Evolutionary conservation across 2,888 invertebrate species (phyloP), one percentile per base, ranked within the genome.

Genomic region (Sarcophaga carnaria): DNA sequence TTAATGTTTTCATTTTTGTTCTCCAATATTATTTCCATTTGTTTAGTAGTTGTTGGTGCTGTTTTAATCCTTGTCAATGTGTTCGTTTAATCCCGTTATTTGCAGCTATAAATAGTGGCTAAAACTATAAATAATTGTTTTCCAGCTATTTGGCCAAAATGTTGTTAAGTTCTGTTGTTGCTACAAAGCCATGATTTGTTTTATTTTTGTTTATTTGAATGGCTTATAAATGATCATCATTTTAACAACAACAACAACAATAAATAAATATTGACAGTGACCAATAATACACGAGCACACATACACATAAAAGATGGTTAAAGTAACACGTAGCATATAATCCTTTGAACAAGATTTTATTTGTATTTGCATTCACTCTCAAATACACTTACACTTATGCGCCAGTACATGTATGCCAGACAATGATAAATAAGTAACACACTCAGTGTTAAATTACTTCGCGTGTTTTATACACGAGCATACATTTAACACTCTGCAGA

Each of bases 41-140:
- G 49, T 49, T 6, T 5, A 49, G 12, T 59, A 60, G 27, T 54
- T 71, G 5, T 69, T 22, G 27, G 27, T 10, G 27, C n/a, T 22
- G 4, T 37, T 63, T 70, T 59, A 80, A 80, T 66, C 71, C 25
- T 25, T 64, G 17, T 12, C 27, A 59, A 1, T 54, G 22, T 80
- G 45, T 49, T 45, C 20, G 45, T 54, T 59, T 17, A 72, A 64
- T 72, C 37, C 37, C 37, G 22, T 59, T 17, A 17, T 54, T 17
- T 54, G 11, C 64, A 59, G 64, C 54, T 63, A 63, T 79, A 22
- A 63, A 22, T 79, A 20, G 6, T 45, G 14, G 22, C 37, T 64
- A n/a, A 54, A 66, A 12, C 17, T 71, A 64, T 71, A 71, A 71
- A 54, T 79, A 71, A 37, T 17, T 71, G 49, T 12, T 71, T 70